Percentiles rank a stretch among this genome's conserved stretches.
Evolutionary conservation across 2,888 invertebrate species (phyloP).

Genomic region (Chesias legatella): DNA sequence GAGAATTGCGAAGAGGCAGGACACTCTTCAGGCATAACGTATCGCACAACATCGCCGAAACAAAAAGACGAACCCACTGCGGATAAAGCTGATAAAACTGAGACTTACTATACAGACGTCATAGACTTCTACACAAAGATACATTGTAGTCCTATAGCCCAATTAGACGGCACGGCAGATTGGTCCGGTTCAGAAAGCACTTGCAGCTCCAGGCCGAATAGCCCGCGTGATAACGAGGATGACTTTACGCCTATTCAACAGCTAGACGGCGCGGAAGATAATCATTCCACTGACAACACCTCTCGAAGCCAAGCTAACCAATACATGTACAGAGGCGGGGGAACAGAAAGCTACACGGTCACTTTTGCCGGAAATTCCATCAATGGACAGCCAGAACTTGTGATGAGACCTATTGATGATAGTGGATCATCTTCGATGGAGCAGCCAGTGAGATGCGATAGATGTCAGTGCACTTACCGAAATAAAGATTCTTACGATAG

Average conservation of each 20-base stretch:
- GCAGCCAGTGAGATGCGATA: constrained; percentile 90
- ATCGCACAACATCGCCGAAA: constrained; percentile 61
- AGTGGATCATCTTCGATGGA: constrained; percentile 70
- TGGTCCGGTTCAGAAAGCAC: constrained; percentile 81
- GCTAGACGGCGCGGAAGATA: constrained; percentile 85
- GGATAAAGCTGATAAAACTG: constrained; percentile 63
- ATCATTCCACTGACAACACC: constrained; percentile 61
- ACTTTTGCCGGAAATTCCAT: constrained; percentile 76
- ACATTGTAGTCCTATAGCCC: constrained; percentile 82
- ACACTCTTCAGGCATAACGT: constrained; percentile 71
- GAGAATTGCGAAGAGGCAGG: constrained; percentile 60
- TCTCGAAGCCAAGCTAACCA: constrained; percentile 63
- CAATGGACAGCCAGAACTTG: constrained; percentile 70
- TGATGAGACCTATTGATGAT: constrained; percentile 70
- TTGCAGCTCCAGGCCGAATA: constrained; percentile 68
- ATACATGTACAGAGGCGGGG: constrained; percentile 70
- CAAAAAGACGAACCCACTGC: constrained; percentile 55
- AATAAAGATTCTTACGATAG: constrained; percentile 90
- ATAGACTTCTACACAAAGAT: constrained; percentile 79
- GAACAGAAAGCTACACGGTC: constrained; percentile 72
- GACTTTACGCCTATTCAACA: constrained; percentile 81
- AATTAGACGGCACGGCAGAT: constrained; percentile 85
- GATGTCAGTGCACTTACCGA: constrained; percentile 92
- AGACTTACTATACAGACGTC: constrained; percentile 70
- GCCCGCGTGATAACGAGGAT: constrained; percentile 55